Evolutionary conservation across 2,797 vertebrate genomes (phyloP).

Genomic region (Salmo trutta): DNA sequence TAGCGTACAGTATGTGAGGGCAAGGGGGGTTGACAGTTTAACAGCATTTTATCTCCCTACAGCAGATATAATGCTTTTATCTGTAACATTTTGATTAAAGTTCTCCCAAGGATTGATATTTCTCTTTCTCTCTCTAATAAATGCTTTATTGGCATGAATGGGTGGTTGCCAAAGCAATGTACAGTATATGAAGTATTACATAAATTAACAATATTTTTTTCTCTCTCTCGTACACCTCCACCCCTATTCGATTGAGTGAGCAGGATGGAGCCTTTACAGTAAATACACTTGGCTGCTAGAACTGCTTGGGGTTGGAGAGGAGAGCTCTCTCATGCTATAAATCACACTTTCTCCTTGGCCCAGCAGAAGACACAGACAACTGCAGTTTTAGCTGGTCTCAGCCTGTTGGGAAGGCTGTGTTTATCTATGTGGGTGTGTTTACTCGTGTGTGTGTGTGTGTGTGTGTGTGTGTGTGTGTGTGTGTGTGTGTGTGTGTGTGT

Average conservation of each 20-base stretch:
- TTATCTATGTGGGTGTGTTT: not conserved
- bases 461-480: not conserved
- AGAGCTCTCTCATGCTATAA: conserved; percentile 19
- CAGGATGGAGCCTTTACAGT: conserved; percentile 10
- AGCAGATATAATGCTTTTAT: conserved; percentile 33
- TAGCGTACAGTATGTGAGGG: conserved; percentile 5
- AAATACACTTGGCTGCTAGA: conserved; percentile 23
- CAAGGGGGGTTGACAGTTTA: conserved; percentile 14
- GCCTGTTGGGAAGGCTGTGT: conserved; percentile 21
- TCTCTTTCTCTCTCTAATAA: conserved; percentile 3
- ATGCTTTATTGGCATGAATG: no score
- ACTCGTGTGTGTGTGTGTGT: conserved; percentile 19
- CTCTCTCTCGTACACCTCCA: not conserved
- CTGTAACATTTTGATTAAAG: conserved; percentile 38
- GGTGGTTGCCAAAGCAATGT: no score
- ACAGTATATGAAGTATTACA: no score
- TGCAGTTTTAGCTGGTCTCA: not conserved
- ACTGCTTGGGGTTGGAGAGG: conserved; percentile 11
- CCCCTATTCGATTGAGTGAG: not conserved
- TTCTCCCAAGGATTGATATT: conserved; percentile 8
- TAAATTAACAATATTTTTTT: not conserved
- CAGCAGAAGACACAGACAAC: conserved; percentile 5
- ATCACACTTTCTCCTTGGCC: conserved; percentile 20
- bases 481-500: conserved; percentile 17
- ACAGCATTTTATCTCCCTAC: conserved; percentile 16